Conservation (phyloP, 2,113 vertebrate species). For the Myotis yumanensis region DNA sequence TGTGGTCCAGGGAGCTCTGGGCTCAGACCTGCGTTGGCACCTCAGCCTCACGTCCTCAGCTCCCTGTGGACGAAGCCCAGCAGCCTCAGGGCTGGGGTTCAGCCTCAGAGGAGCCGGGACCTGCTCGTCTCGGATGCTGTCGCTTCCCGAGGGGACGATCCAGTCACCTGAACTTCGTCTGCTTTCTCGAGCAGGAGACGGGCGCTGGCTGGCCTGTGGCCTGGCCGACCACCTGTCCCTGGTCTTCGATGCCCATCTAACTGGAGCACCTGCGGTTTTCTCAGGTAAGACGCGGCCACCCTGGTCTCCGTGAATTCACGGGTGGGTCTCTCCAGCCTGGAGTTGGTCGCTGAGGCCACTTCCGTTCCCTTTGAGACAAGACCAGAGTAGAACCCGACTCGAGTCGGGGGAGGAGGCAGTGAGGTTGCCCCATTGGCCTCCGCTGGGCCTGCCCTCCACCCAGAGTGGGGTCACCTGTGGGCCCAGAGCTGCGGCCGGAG, state of each 20-base stretch:
- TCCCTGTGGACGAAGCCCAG: not conserved
- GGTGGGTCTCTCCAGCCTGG: not conserved
- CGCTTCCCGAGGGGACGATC: not conserved
- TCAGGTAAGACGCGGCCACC: constrained; percentile 84
- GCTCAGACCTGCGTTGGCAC: not conserved
- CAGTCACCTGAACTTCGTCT: not conserved
- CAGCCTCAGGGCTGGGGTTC: not conserved
- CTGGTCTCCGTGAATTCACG: fast-evolving
- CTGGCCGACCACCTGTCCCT: constrained; percentile 87
- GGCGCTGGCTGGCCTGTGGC: constrained; percentile 89
- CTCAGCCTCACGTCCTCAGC: not conserved
- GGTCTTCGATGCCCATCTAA: constrained; percentile 85
- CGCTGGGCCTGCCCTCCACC: fast-evolving
- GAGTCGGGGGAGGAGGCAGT: not conserved
- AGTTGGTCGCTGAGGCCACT: fast-evolving
- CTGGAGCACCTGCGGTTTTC: constrained; percentile 81
- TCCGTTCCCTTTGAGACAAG: not conserved
- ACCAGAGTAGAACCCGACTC: fast-evolving
- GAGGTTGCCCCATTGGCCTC: fast-evolving
- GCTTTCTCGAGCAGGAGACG: constrained; percentile 85
- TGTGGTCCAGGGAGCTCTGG: not conserved
- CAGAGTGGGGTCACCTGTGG: fast-evolving
- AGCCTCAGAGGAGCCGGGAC: not conserved
- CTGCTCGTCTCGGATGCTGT: not conserved
- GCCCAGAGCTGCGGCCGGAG: not conserved